Percentiles rank a stretch among this genome's conserved stretches.
phyloP scores from a whole-genome alignment of 2,888 invertebrate species.

The Nymphalis urticae region DNA sequence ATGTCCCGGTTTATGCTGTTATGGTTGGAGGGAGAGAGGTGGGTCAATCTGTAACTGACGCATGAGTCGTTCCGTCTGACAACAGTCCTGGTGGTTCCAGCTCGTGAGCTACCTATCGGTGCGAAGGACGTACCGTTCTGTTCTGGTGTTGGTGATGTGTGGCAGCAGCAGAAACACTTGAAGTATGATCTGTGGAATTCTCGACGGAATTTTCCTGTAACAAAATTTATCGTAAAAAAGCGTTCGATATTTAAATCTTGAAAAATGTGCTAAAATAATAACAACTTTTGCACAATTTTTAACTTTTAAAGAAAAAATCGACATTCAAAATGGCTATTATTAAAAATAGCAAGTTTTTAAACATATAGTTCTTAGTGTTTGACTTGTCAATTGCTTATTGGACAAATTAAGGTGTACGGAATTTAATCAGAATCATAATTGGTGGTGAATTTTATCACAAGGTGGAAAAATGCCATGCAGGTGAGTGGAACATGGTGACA shows the following conservation, averaged over 20 bases:
- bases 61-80: conserved; percentile 76
- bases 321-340: neutral
- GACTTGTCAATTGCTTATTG: neutral
- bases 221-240: conserved; percentile 42
- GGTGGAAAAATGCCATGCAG: conserved; percentile 30
- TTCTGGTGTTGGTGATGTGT: conserved; percentile 52
- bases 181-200: conserved; percentile 87
- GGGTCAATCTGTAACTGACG: conserved; percentile 71
- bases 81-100: conserved; percentile 70
- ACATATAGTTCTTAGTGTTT: neutral
- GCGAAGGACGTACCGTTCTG: conserved; percentile 73
- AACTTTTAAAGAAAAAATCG: too few relatives aligned
- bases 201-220: conserved; percentile 87
- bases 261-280: neutral
- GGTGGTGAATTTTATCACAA: conserved; percentile 22
- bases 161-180: conserved; percentile 81
- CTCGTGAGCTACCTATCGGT: conserved; percentile 71
- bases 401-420: conserved; percentile 12
- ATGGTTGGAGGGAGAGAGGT: conserved; percentile 74
- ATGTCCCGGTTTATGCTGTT: conserved; percentile 70
- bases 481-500: conserved; percentile 26
- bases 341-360: neutral
- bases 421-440: conserved; percentile 1
- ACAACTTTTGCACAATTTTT: too few relatives aligned
- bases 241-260: neutral